phyloP scores from a whole-genome alignment of 1,140 invertebrate genomes.

The Drosophila sucinea region DNA sequence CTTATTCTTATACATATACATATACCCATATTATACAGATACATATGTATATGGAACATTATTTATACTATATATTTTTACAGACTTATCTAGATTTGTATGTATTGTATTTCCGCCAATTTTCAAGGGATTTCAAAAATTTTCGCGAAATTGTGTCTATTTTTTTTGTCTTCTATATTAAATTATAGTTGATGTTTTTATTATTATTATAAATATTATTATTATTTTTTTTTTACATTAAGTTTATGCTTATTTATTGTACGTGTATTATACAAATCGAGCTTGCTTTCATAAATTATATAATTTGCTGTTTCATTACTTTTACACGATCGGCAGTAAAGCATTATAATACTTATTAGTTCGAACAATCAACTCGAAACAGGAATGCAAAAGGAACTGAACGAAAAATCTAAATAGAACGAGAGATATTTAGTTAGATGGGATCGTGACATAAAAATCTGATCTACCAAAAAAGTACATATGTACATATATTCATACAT shows the following conservation, averaged over 20 bases:
- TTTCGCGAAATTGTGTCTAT: constrained; percentile 71
- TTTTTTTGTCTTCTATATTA: constrained; percentile 26
- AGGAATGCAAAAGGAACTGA: not conserved
- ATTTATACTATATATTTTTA: constrained; percentile 29
- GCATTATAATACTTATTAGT: constrained; percentile 15
- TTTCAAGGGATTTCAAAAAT: constrained; percentile 79
- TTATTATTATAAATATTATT: constrained; percentile 23
- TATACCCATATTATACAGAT: constrained; percentile 35
- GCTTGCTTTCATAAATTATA: constrained; percentile 61
- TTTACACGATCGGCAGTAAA: constrained; percentile 23
- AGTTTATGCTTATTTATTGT: constrained; percentile 79
- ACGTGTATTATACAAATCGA: constrained; percentile 77
- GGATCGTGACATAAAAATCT: not conserved
- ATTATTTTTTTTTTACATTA: constrained; percentile 69
- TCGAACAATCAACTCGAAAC: constrained; percentile 10
- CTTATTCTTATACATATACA: constrained; percentile 40
- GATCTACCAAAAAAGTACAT: not conserved
- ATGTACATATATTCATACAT: not conserved
- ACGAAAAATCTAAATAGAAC: not conserved
- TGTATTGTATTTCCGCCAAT: constrained; percentile 41
- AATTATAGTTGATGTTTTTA: constrained; percentile 14
- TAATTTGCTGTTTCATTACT: constrained; percentile 20
- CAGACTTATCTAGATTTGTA: constrained; percentile 62
- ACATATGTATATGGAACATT: constrained; percentile 13
- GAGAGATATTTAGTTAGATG: not conserved